Base-by-base conservation (phyloP, 2,113 vertebrate species). In the Indicator maculatus region DNA sequence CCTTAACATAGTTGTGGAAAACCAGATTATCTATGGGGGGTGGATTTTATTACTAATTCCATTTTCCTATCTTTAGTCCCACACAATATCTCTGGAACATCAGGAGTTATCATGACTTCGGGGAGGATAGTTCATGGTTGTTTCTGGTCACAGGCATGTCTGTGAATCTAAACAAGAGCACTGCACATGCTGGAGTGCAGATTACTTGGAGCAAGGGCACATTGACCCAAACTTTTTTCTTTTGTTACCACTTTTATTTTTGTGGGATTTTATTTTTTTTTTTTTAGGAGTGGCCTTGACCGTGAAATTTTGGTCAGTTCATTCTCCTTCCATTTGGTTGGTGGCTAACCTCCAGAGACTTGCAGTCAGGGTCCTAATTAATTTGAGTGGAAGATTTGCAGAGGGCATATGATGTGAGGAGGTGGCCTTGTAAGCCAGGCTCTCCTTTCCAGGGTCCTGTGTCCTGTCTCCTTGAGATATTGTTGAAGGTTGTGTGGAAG, bases 51-150 rank as follows among this genome's bases (percentile, higher is more conserved):
- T 86, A 64, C 72, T 83, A 91, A 83, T 88, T 88, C 31, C 58
- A 9, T 61, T 94, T 95, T 90, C 61, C 64, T 26, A 39, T 44
- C 56, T 90, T 64, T 65, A 19, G 26, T 69, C 53, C 27, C 23
- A 44, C 27, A 3, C 1, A 2, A 21, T 96, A 90, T 85, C 95
- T 96, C 87, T 94, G 87, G 83, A 95, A 93, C 67, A 94, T 94
- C 83, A 89, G 44, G 88, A 90, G 39, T 69, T 91, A 56, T 85
- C 79, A 50, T 73, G 88, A 67, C 80, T 91, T 81, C 77, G 78
- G 55, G 81, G 88, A 90, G 53, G 30, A 82, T 2, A 4, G 41
- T 47, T 96, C 74, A 36, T 50, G 87, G 47, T 45, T 72, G 33
- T 83, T 96, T 93, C 69, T 96, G 80, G 61, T 93, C 91, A 45